Percentiles rank a stretch among this genome's conserved stretches.
These are phyloP conservation scores for Brachionus rubens DNA, from an alignment of 1,140 invertebrate genomes.

Conservation along the genomic window DNA sequence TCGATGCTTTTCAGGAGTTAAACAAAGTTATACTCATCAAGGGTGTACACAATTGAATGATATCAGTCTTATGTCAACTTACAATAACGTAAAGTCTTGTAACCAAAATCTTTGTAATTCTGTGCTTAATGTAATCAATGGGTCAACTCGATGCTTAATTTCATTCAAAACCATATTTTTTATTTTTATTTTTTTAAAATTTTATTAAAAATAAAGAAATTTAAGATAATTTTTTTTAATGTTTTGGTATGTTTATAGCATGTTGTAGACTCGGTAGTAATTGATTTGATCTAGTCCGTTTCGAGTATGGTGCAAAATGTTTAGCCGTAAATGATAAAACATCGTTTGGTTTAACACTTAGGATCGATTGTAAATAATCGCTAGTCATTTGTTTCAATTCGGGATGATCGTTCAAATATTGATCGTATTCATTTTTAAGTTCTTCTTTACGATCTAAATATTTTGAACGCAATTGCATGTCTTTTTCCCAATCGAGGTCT, in stretches of 20 bases:
- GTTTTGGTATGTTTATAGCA: conserved; percentile 2
- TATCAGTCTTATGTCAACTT: too few relatives aligned
- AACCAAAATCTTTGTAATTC: too few relatives aligned
- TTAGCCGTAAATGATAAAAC: conserved; percentile 58
- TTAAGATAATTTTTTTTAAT: not conserved
- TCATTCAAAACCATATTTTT: too few relatives aligned
- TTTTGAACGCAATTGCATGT: conserved; percentile 58
- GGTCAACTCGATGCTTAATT: too few relatives aligned
- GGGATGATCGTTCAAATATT: conserved; percentile 58
- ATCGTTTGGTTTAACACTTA: conserved; percentile 59
- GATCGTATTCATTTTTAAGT: conserved; percentile 55
- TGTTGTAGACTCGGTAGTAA: conserved; percentile 19
- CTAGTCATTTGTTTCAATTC: conserved; percentile 57
- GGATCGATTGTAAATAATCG: conserved; percentile 59
- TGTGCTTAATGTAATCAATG: too few relatives aligned
- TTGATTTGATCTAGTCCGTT: conserved; percentile 49
- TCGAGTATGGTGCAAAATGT: conserved; percentile 57
- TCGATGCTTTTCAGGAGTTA: too few relatives aligned
- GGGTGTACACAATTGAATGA: too few relatives aligned
- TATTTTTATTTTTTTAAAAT: too few relatives aligned
- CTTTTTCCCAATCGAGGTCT: conserved; percentile 58
- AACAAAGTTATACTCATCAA: too few relatives aligned
- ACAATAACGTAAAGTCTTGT: too few relatives aligned
- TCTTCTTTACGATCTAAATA: conserved; percentile 58
- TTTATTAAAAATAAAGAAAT: too few relatives aligned